Conservation (phyloP, 2,888 invertebrate genomes). For the Drosophila pseudotalamancana region DNA sequence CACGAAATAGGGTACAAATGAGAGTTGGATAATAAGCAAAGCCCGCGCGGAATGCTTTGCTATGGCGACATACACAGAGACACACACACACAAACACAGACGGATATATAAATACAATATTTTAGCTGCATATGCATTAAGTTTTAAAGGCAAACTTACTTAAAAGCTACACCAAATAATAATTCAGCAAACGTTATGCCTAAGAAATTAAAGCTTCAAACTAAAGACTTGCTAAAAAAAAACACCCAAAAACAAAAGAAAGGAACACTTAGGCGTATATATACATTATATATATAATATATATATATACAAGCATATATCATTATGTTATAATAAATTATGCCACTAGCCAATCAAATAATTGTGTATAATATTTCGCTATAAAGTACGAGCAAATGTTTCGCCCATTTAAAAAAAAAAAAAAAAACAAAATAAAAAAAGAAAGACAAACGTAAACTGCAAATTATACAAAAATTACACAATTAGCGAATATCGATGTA, state of each 20-base stretch:
- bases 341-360: slow-evolving; percentile 76
- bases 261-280: background rate
- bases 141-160: slow-evolving; percentile 38
- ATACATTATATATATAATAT: slow-evolving; percentile 26
- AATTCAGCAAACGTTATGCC: slow-evolving; percentile 51
- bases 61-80: slow-evolving; percentile 23
- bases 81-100: background rate
- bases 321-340: slow-evolving; percentile 62
- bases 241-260: slow-evolving; percentile 2
- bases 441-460: slow-evolving; percentile 23
- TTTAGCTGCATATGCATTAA: slow-evolving; percentile 55
- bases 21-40: slow-evolving; percentile 43
- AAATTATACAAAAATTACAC: slow-evolving; percentile 16
- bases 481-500: slow-evolving; percentile 66
- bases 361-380: slow-evolving; percentile 76
- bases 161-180: slow-evolving; percentile 8
- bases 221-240: slow-evolving; percentile 71
- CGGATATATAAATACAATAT: slow-evolving; percentile 33
- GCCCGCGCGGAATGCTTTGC: slow-evolving; percentile 35
- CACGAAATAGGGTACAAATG: slow-evolving; percentile 49
- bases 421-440: no score
- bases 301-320: slow-evolving; percentile 35
- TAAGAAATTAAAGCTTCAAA: slow-evolving; percentile 72
- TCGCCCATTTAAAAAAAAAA: slow-evolving; percentile 14
- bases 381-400: slow-evolving; percentile 22